These are phyloP conservation scores for Macrocentrus cingulum DNA, from an alignment of 1,140 invertebrate genomes.

Conservation along the genomic window DNA sequence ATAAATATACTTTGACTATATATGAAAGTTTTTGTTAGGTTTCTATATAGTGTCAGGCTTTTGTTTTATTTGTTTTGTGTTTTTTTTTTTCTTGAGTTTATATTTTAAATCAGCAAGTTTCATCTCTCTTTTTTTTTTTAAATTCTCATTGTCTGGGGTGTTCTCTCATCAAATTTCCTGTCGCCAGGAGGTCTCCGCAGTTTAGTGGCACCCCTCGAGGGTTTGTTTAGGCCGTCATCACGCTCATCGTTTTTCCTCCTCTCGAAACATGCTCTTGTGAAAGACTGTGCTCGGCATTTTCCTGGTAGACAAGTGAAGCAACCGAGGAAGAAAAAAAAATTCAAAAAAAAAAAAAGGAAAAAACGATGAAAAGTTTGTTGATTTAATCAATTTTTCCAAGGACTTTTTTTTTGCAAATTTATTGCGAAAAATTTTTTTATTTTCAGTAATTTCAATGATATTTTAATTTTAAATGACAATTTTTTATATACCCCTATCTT, in stretches of 20 bases:
- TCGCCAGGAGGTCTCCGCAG: slow-evolving; percentile 26
- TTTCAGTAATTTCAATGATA: too few species aligned
- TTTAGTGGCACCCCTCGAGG: slow-evolving; percentile 25
- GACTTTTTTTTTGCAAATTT: not conserved
- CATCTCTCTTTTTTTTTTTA: slow-evolving; percentile 28
- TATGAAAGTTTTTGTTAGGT: too few species aligned
- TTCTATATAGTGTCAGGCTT: too few species aligned
- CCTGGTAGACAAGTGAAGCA: slow-evolving; percentile 13
- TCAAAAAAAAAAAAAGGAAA: not conserved
- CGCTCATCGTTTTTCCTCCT: slow-evolving; percentile 9
- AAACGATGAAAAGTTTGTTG: not conserved
- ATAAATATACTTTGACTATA: too few species aligned
- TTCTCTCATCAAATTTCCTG: slow-evolving; percentile 41
- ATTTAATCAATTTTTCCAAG: not conserved
- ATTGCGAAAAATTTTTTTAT: too few species aligned
- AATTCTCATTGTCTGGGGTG: slow-evolving; percentile 30
- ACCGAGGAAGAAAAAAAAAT: not conserved
- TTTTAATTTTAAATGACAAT: too few species aligned
- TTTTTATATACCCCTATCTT: not conserved
- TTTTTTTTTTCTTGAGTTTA: too few species aligned
- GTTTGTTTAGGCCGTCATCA: slow-evolving; percentile 22
- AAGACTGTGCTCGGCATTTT: slow-evolving; percentile 9
- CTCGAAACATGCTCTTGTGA: slow-evolving; percentile 1
- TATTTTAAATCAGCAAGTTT: slow-evolving; percentile 14
- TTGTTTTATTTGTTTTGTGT: too few species aligned